Conservation (phyloP, 2,888 invertebrate genomes). For the Rhagium mordax region DNA sequence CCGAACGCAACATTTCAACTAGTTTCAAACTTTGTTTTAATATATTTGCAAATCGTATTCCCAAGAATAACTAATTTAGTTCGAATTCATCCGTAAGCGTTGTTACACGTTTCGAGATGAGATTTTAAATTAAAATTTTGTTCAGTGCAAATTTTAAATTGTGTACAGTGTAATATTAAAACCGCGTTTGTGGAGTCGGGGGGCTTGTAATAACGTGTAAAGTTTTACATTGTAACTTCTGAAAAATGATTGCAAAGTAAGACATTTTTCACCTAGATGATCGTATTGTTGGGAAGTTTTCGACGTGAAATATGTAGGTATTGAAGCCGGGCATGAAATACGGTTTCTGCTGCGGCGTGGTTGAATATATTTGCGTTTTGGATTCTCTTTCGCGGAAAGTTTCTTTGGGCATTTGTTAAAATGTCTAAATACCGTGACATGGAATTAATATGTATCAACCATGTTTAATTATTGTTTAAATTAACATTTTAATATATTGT, state of each 20-base stretch:
- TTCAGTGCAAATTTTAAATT: slow-evolving; percentile 11
- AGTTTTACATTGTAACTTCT: slow-evolving; percentile 4
- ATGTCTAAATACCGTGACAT: no score
- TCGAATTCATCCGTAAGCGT: slow-evolving; percentile 6
- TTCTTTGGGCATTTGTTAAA: no score
- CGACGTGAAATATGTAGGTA: background rate
- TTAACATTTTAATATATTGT: no score
- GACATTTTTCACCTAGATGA: background rate
- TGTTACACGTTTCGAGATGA: background rate
- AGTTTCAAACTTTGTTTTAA: slow-evolving; percentile 11
- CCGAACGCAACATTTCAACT: background rate
- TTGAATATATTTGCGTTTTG: background rate
- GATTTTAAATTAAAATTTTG: slow-evolving; percentile 26
- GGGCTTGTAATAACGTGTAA: background rate
- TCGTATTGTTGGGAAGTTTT: background rate
- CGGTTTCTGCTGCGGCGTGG: background rate
- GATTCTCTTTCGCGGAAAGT: no score
- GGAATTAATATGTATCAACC: no score
- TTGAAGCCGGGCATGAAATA: background rate
- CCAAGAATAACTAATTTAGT: background rate
- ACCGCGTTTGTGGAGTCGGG: background rate
- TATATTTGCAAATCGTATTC: slow-evolving; percentile 17
- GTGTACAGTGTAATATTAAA: slow-evolving; percentile 21
- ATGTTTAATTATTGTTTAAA: no score
- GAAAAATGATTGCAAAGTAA: background rate